A percentile compares a stretch with the other conserved stretches of the same genome.
phyloP scores from a whole-genome alignment of 2,888 invertebrate genomes.

The Tenthredo notha region DNA sequence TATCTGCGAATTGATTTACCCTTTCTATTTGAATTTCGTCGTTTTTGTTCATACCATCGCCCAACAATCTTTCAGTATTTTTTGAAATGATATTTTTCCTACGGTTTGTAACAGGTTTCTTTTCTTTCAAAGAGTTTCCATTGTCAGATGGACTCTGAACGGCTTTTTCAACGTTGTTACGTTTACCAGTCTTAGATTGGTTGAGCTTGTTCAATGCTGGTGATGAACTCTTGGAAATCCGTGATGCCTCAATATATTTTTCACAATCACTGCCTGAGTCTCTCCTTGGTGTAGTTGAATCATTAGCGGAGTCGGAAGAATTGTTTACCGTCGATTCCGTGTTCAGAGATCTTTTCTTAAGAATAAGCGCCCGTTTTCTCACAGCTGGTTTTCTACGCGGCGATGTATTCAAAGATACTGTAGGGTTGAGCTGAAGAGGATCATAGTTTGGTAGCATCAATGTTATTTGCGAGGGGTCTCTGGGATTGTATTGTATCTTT shows the following conservation, averaged over 20 bases:
- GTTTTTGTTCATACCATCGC: slow-evolving; percentile 60
- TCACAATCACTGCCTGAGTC: slow-evolving; percentile 47
- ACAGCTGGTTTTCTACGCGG: slow-evolving; percentile 13
- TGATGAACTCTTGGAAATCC: neutral
- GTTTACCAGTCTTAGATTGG: slow-evolving; percentile 21
- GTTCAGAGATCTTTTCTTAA: slow-evolving; percentile 27
- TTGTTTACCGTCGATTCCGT: neutral
- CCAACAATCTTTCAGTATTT: slow-evolving; percentile 72
- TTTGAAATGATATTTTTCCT: slow-evolving; percentile 73
- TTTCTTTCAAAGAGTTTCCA: slow-evolving; percentile 63
- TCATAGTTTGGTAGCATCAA: slow-evolving; percentile 73
- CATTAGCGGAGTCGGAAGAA: slow-evolving; percentile 48
- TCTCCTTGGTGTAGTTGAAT: slow-evolving; percentile 28
- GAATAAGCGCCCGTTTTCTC: slow-evolving; percentile 10
- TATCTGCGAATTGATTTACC: slow-evolving; percentile 16
- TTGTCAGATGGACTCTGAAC: neutral
- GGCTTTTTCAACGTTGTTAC: slow-evolving; percentile 21
- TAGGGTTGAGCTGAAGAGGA: slow-evolving; percentile 62
- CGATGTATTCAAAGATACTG: neutral
- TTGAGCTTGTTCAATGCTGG: neutral
- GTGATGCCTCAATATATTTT: slow-evolving; percentile 27
- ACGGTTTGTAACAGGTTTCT: slow-evolving; percentile 73
- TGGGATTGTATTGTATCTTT: slow-evolving; percentile 73
- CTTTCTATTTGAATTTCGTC: slow-evolving; percentile 23
- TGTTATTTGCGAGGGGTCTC: slow-evolving; percentile 73